Evolutionary conservation across 64 coral and sea anemone genomes (phyloP), one percentile per base, ranked within the genome.

Genomic region (Montipora foliosa): DNA sequence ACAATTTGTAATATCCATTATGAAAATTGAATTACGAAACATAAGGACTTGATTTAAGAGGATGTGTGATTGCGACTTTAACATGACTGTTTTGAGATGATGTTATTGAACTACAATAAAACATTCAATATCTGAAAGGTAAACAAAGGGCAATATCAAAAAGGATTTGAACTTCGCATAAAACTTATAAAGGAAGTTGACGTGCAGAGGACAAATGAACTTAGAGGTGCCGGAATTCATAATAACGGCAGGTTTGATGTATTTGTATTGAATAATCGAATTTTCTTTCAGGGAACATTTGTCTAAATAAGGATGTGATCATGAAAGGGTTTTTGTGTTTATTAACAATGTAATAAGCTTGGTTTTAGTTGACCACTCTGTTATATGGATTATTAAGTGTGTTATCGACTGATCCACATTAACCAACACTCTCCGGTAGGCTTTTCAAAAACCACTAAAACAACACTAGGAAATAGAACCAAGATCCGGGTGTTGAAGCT

Each of bases 251-350:
- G 82, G 37, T 71, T 12, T 68, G 61, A 86, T 68, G 64, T 72
- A 86, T 59, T 86, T 86, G 44, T 49, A 86, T 86, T 86, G 82
- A 86, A 72, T 86, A 86, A 86, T 86, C 47, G 47, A 50, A 72
- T 71, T 86, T 86, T 86, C 64, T 86, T 86, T 70, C 19, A 86
- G 66, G 82, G 82, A 86, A 86, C 82, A 86, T 86, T 86, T 86
- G 82, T 86, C 62, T 71, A 86, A 86, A 86, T 68, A 86, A 86
- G 82, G 82, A 86, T 86, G 82, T 46, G 66, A 70, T 71, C 22
- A 71, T 86, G 82, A 86, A 86, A 86, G 22, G 82, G 64, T 86
- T 86, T 84, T 86, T 86, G 82, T 84, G 29, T 82, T 52, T 86
- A 71, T 86, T 86, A 64, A 86, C 82, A 86, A 86, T 72, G 62